phyloP scores from a whole-genome alignment of 92 coral and sea anemone species.

The Plumapathes pennacea region DNA sequence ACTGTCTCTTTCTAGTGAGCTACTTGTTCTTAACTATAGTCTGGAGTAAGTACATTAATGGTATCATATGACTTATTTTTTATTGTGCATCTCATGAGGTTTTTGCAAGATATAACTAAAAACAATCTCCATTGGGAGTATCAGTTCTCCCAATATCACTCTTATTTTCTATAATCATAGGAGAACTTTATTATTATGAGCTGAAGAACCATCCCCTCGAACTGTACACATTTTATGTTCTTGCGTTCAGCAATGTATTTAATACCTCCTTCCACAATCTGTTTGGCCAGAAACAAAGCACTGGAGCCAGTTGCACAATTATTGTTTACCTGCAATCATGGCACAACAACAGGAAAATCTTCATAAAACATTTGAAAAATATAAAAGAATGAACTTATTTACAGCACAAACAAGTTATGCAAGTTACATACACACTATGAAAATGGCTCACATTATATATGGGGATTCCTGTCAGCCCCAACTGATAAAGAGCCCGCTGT shows the following conservation, averaged over 20 bases:
- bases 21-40: too few species aligned
- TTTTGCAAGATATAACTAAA: neutral
- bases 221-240: too few species aligned
- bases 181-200: too few species aligned
- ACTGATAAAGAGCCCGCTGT: slow-evolving; percentile 91
- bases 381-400: neutral
- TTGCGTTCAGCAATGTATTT: too few species aligned
- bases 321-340: slow-evolving; percentile 73
- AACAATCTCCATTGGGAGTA: neutral
- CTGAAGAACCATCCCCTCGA: too few species aligned
- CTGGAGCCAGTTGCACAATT: slow-evolving; percentile 95
- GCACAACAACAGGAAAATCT: neutral
- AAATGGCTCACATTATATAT: slow-evolving; percentile 87
- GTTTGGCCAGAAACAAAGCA: slow-evolving; percentile 88
- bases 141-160: too few species aligned
- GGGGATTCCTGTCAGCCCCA: slow-evolving; percentile 96
- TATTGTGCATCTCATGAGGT: too few species aligned
- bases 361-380: neutral
- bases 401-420: neutral
- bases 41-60: too few species aligned
- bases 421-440: neutral
- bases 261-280: slow-evolving; percentile 96
- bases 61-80: too few species aligned
- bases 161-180: too few species aligned
- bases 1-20: too few species aligned